Evolutionary conservation across 2,113 vertebrate genomes (phyloP).

Genomic region (Chaetodon auriga): DNA sequence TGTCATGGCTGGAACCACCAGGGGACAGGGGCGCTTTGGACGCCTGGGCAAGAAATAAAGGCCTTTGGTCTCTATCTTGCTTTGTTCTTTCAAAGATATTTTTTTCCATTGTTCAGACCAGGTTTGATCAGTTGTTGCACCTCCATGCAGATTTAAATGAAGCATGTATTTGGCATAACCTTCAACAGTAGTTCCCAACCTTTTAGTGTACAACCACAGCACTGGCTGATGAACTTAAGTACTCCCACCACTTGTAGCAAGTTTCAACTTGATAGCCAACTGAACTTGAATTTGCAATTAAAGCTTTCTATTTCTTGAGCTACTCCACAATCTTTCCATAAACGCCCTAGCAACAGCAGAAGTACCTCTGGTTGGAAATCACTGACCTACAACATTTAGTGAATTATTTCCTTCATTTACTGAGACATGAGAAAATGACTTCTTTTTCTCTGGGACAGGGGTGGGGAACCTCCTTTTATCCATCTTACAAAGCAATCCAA

Average conservation of each 20-base stretch:
- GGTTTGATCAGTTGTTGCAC: neutral
- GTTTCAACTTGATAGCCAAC: neutral
- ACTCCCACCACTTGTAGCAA: neutral
- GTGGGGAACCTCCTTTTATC: too few species aligned
- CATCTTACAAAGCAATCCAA: too few species aligned
- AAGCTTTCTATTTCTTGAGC: neutral
- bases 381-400: too few species aligned
- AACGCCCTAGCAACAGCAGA: too few species aligned
- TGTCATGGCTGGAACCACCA: constrained; percentile 89
- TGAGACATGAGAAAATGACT: neutral
- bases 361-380: too few species aligned
- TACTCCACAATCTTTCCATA: too few species aligned
- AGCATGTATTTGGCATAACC: neutral
- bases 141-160: neutral
- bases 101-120: neutral
- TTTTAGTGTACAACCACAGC: neutral
- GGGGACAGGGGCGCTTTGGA: constrained; percentile 88
- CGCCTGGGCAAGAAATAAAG: constrained; percentile 77
- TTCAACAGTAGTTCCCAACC: neutral
- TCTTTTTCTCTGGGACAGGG: too few species aligned
- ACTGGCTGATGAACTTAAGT: neutral
- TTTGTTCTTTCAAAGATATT: neutral
- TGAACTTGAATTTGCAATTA: too few species aligned
- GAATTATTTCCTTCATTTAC: neutral
- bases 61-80: neutral